phyloP scores from a whole-genome alignment of 2,797 vertebrate species.

The Rhinogobio ventralis region DNA sequence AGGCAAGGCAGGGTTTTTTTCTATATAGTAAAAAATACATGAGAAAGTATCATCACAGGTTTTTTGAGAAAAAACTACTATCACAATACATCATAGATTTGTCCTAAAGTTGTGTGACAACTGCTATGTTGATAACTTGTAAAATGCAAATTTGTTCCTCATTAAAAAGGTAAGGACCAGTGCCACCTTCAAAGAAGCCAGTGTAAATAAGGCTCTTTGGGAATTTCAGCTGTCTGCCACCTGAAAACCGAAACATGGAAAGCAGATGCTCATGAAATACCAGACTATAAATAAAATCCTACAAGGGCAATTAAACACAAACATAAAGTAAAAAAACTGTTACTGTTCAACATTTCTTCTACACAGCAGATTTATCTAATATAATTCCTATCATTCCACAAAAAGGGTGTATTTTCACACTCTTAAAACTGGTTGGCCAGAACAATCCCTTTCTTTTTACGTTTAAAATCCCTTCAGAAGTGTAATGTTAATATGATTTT shows the following conservation, averaged over 20 bases:
- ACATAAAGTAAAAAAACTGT: no score
- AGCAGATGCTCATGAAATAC: constrained; percentile 13
- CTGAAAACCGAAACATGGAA: not conserved
- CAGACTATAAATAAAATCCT: constrained; percentile 30
- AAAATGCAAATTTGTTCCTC: constrained; percentile 30
- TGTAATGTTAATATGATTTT: not conserved
- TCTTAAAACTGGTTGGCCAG: not conserved
- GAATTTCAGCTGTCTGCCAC: constrained; percentile 12
- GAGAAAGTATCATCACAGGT: not conserved
- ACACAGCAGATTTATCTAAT: constrained; percentile 4
- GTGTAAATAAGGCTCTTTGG: constrained; percentile 35
- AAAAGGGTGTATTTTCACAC: not conserved
- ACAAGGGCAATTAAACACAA: constrained; percentile 4
- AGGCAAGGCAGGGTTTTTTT: not conserved
- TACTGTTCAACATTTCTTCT: not conserved
- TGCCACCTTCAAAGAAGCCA: not conserved
- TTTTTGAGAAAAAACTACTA: not conserved
- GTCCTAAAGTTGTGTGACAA: constrained; percentile 4
- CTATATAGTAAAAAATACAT: not conserved
- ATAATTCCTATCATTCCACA: not conserved
- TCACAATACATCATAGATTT: not conserved
- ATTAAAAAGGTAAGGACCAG: constrained; percentile 39
- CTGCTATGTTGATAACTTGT: constrained; percentile 17
- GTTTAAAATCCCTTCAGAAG: constrained; percentile 13
- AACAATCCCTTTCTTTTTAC: not conserved